Conservation (phyloP, 1,140 invertebrate species). For the Platyscapa corneri region DNA sequence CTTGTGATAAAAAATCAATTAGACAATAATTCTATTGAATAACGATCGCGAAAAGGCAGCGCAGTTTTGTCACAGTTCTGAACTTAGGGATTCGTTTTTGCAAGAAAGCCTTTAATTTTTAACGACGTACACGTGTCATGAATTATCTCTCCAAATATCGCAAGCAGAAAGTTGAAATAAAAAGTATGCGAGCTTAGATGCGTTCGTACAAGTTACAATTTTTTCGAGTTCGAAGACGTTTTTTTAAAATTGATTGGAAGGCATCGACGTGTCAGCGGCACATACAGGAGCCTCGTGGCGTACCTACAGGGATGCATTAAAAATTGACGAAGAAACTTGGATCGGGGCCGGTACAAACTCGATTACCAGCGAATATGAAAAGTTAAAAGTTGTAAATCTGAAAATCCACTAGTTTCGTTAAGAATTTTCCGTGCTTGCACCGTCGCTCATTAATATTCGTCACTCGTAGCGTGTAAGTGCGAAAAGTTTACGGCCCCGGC, state of each 20-base stretch:
- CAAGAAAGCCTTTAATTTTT: too few species aligned
- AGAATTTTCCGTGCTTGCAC: background rate
- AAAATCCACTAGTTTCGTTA: background rate
- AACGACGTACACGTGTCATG: too few species aligned
- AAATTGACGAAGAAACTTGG: background rate
- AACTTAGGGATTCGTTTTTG: too few species aligned
- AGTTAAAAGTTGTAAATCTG: background rate
- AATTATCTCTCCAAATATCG: too few species aligned
- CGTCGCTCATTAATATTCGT: constrained; percentile 25
- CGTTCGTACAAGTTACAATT: too few species aligned
- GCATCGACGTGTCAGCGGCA: background rate
- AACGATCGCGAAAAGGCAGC: too few species aligned
- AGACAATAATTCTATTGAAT: too few species aligned
- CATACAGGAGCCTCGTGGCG: background rate
- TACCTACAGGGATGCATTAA: background rate
- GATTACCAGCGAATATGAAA: background rate
- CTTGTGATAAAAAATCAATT: too few species aligned
- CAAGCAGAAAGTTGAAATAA: too few species aligned
- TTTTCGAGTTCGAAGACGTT: background rate
- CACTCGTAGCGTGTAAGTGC: background rate
- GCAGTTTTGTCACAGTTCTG: too few species aligned
- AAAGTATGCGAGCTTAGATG: too few species aligned
- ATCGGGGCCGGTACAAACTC: background rate
- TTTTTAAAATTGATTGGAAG: background rate
- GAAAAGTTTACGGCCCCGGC: background rate